Conservation (phyloP, 2,113 vertebrate genomes). For the Sapajus apella region DNA sequence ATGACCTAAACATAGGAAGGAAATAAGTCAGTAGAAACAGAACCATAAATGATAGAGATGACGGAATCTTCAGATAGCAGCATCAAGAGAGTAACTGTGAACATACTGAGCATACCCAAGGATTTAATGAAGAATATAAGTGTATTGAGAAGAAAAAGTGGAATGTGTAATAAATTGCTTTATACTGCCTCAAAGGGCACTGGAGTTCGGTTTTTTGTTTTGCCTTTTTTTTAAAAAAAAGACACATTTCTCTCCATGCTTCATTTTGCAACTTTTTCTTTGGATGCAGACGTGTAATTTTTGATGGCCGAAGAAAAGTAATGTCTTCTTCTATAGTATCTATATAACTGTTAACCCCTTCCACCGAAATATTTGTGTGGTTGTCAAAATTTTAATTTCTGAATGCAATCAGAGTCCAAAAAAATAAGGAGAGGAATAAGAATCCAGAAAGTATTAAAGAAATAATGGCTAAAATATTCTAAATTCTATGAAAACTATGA, state of each 20-base stretch:
- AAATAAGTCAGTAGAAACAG: too few species aligned
- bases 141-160: neutral
- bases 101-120: neutral
- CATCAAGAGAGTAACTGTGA: neutral
- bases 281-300: neutral
- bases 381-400: neutral
- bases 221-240: neutral
- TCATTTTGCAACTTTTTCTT: neutral
- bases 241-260: neutral
- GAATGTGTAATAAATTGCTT: too few species aligned
- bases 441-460: neutral
- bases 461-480: neutral
- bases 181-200: neutral
- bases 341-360: too few species aligned
- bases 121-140: neutral
- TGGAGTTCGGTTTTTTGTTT: neutral
- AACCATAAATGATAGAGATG: neutral
- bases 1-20: too few species aligned
- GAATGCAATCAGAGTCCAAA: neutral
- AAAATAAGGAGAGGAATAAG: neutral
- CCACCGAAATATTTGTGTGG: neutral
- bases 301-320: neutral
- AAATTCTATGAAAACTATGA: too few species aligned
- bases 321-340: fast-evolving
- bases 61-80: neutral